phyloP scores from a whole-genome alignment of 1,140 invertebrate species.

The Pomacea maculata region DNA sequence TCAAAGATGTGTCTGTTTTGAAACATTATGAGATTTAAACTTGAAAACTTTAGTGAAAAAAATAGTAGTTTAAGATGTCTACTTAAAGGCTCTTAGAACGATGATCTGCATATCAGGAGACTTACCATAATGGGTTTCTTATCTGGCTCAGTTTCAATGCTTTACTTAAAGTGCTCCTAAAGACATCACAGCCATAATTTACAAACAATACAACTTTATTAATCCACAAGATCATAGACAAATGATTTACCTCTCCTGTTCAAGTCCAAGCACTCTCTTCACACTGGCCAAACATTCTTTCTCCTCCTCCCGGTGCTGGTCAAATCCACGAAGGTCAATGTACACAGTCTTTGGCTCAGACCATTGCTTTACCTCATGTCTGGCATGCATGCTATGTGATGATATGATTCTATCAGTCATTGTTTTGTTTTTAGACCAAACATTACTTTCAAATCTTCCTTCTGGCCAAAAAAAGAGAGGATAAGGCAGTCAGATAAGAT shows the following conservation, averaged over 20 bases:
- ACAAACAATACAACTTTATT: too few relatives aligned
- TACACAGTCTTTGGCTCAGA: conserved; percentile 52
- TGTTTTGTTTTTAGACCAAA: not conserved
- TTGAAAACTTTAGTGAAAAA: too few relatives aligned
- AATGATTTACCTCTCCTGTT: not conserved
- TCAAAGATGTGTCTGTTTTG: too few relatives aligned
- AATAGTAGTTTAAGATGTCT: too few relatives aligned
- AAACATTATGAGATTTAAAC: too few relatives aligned
- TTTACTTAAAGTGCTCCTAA: too few relatives aligned
- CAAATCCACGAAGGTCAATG: conserved; percentile 58
- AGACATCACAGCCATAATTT: too few relatives aligned
- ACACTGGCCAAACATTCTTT: conserved; percentile 50
- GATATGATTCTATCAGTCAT: not conserved
- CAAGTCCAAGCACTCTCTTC: conserved; percentile 50
- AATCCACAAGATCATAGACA: too few relatives aligned
- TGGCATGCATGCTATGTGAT: not conserved
- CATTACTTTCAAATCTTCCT: not conserved
- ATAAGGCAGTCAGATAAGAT: not conserved
- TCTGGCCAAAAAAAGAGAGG: not conserved
- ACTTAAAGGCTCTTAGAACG: too few relatives aligned
- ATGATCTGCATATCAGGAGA: too few relatives aligned
- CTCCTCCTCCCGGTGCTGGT: conserved; percentile 48
- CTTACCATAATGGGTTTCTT: too few relatives aligned
- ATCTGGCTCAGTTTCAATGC: too few relatives aligned
- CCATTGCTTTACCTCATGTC: not conserved